phyloP scores from a whole-genome alignment of 2,113 vertebrate species.

The Scytalopus superciliaris region DNA sequence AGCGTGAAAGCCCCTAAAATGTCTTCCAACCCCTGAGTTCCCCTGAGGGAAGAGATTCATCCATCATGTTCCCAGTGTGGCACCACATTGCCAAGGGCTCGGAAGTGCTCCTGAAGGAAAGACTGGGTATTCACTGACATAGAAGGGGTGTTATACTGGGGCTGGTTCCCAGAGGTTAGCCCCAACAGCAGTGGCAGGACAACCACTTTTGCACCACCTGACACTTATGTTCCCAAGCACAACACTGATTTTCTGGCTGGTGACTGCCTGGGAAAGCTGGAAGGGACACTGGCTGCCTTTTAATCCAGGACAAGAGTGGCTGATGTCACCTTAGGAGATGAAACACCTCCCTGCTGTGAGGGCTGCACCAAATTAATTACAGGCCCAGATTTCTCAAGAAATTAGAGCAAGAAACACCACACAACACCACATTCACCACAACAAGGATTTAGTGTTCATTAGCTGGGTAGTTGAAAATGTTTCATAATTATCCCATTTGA shows the following conservation, averaged over 20 bases:
- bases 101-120: not conserved
- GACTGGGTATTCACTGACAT: accelerated
- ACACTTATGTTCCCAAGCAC: not conserved
- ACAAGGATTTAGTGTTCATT: not conserved
- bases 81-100: accelerated
- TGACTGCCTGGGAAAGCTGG: not conserved
- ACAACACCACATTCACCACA: not conserved
- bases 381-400: not conserved
- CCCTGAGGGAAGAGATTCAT: accelerated
- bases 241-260: not conserved
- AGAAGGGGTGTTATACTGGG: not conserved
- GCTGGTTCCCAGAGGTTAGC: not conserved
- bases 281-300: not conserved
- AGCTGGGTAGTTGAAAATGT: not conserved
- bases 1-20: not conserved
- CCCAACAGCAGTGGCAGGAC: accelerated
- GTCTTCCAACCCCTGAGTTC: accelerated
- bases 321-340: not conserved
- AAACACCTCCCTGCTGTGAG: not conserved
- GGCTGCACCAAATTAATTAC: not conserved
- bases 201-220: not conserved
- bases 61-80: accelerated
- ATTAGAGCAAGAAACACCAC: not conserved
- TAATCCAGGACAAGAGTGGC: not conserved
- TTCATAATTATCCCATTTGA: constrained; percentile 16